These are phyloP conservation scores for Stegostoma tigrinum DNA, from an alignment of 2,113 vertebrate species.

Conservation along the genomic window DNA sequence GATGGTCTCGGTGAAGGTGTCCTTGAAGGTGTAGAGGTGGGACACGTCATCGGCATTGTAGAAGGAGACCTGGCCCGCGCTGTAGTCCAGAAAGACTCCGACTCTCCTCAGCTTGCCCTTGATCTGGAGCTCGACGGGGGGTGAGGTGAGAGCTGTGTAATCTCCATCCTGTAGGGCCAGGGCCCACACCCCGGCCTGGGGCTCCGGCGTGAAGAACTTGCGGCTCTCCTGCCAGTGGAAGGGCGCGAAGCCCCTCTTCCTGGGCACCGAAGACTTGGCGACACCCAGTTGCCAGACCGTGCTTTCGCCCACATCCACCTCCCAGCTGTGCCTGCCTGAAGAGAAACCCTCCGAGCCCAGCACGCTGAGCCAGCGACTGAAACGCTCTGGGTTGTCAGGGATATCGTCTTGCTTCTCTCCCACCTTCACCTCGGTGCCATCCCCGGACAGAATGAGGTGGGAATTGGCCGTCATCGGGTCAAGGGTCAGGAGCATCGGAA, in stretches of 20 bases:
- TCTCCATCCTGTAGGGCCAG: background rate
- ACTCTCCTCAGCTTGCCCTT: background rate
- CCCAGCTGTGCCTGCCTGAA: conserved; percentile 23
- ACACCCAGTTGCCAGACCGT: conserved; percentile 31
- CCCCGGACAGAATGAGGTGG: conserved; percentile 24
- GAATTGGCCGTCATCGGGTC: conserved; percentile 15
- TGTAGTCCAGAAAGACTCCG: conserved; percentile 34
- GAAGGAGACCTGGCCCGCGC: conserved; percentile 8
- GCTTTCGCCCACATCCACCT: conserved; percentile 33
- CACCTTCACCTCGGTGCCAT: background rate
- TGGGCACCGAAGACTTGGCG: conserved; percentile 2
- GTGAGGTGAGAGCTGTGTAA: conserved; percentile 14
- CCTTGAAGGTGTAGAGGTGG: conserved; percentile 33
- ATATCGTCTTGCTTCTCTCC: background rate
- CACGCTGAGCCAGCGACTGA: conserved; percentile 2
- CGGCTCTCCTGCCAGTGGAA: conserved; percentile 31
- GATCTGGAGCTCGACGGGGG: background rate
- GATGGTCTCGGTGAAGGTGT: conserved; percentile 31
- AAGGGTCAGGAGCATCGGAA: background rate
- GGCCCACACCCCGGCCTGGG: conserved; percentile 19
- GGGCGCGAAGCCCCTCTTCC: conserved; percentile 22
- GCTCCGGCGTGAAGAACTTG: background rate
- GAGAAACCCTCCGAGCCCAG: conserved; percentile 19
- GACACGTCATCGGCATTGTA: conserved; percentile 2
- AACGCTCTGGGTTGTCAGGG: conserved; percentile 29